Evolutionary conservation across 2,113 vertebrate species (phyloP).

Genomic region (Notarius lentiginosus): DNA sequence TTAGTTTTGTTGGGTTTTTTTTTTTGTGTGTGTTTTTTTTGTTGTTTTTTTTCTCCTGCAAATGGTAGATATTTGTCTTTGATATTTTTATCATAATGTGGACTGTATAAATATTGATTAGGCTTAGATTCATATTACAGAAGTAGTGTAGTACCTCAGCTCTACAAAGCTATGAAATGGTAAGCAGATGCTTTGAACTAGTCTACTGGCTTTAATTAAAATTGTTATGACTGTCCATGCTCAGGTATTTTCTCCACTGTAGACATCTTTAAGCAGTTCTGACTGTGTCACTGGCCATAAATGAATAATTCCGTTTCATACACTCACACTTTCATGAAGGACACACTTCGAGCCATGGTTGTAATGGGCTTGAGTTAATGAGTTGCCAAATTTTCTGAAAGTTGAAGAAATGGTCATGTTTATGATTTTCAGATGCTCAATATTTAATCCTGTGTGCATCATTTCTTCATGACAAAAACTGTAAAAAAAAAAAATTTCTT

Average conservation of each 20-base stretch:
- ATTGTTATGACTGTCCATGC: slow-evolving; percentile 1
- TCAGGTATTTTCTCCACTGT: slow-evolving; percentile 23
- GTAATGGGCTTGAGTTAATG: background rate
- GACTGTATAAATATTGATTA: slow-evolving; percentile 71
- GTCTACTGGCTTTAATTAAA: slow-evolving; percentile 14
- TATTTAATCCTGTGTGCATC: slow-evolving; percentile 20
- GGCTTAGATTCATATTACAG: slow-evolving; percentile 66
- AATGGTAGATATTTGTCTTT: slow-evolving; percentile 46
- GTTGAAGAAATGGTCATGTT: slow-evolving; percentile 9
- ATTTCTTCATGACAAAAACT: slow-evolving; percentile 39
- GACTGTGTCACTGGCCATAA: background rate
- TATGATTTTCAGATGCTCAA: slow-evolving; percentile 17
- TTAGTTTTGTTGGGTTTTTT: background rate
- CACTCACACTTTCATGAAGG: background rate
- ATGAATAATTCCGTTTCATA: background rate
- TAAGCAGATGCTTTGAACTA: slow-evolving; percentile 24
- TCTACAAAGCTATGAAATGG: slow-evolving; percentile 70
- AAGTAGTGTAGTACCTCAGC: slow-evolving; percentile 73
- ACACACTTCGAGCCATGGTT: background rate
- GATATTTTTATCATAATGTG: slow-evolving; percentile 51
- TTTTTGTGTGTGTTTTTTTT: background rate
- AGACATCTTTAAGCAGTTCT: background rate
- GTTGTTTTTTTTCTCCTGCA: background rate
- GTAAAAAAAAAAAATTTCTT: no score
- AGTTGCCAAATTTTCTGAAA: slow-evolving; percentile 15